Base-by-base conservation (phyloP, 2,797 vertebrate species). In the Harpagifer antarcticus region DNA sequence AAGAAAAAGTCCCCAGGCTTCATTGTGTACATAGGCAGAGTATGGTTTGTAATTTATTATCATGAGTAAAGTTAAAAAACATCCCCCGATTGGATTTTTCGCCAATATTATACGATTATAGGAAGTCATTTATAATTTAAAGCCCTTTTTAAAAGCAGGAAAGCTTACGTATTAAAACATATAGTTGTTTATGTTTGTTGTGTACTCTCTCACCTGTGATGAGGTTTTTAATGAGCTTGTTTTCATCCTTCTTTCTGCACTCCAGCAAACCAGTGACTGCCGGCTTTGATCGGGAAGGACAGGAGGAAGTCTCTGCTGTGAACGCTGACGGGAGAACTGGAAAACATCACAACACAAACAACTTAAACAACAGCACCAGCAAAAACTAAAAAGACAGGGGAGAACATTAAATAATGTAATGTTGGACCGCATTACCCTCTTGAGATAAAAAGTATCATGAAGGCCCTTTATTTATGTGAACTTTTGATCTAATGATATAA, bases 201-300 rank as follows among this genome's bases (percentile, higher is more conserved):
- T 43, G 42, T 9, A 17, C 33, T 1, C 53, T 48, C 65, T 86
- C 70, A 96, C 96, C 96, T 84, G 94, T 95, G 86, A 97, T 90
- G n/a, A 97, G 62, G 45, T 92, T 94, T 85, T 93, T 96, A 70
- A 97, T 87, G 11, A 97, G 94, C 74, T 88, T 93, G 53, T 77
- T 82, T 89, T 96, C 92, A 0, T 97, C 96, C 88, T 73, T 94
- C 74, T 90, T 94, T 70, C 83, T 89, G 81, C 95, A 96, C 4
- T 89, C 94, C 59, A 97, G 79, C 70, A 96, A 83, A 74, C 95
- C 94, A 4, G 85, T 79, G 17, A 93, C 74, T 5, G 45, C 76
- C 0, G 76, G 11, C 74, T 78, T 91, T 1, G 27, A 16, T 1
- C 37, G 86, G 15, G 68, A 8, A 1, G 56, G 53, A 45, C 2